A percentile compares a stretch with the other conserved stretches of the same genome.
Conservation (phyloP, 2,888 invertebrate genomes). For the Eupithecia inturbata region DNA sequence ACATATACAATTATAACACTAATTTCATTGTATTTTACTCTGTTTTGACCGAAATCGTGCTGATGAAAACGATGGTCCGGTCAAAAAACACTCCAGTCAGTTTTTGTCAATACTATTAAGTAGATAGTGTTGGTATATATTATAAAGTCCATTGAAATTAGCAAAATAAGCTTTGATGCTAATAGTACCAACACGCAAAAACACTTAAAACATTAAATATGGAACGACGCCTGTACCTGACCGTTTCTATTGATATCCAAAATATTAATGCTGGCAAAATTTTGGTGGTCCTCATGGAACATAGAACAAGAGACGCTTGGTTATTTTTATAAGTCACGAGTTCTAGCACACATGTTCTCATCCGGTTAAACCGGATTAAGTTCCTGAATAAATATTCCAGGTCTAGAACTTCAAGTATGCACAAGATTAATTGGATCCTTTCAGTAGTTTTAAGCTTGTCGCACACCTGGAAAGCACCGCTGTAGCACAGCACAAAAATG, state of each 20-base stretch:
- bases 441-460: too few relatives aligned
- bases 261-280: conserved; percentile 55
- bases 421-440: neutral
- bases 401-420: neutral
- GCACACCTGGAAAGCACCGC: too few relatives aligned
- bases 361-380: neutral
- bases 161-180: conserved; percentile 22
- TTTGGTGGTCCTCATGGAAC: neutral
- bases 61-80: too few relatives aligned
- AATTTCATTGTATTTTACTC: too few relatives aligned
- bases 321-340: neutral
- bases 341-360: neutral
- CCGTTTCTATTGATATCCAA: conserved; percentile 57
- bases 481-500: too few relatives aligned
- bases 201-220: conserved; percentile 79
- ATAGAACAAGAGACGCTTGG: conserved; percentile 5
- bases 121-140: too few relatives aligned
- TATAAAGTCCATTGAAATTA: neutral
- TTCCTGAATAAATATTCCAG: neutral
- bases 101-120: too few relatives aligned
- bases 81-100: too few relatives aligned
- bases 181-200: conserved; percentile 65
- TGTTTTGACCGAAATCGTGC: too few relatives aligned
- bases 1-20: too few relatives aligned
- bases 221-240: conserved; percentile 48